Evolutionary conservation across 2,888 invertebrate species (phyloP).

Genomic region (Pilophorus perplexus): DNA sequence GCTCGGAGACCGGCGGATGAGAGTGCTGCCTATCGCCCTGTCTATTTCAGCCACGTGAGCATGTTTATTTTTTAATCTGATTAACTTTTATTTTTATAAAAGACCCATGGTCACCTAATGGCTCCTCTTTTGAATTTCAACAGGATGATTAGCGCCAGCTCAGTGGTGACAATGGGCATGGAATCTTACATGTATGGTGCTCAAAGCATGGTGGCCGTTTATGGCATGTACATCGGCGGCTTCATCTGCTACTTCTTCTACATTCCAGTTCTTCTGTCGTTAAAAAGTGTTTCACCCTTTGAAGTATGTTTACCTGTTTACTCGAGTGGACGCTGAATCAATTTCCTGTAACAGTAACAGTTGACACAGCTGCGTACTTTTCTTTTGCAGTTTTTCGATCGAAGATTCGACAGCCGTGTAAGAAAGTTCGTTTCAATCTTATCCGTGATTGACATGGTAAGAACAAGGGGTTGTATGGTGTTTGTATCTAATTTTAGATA

Average conservation of each 20-base stretch:
- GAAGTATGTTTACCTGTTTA: too few relatives aligned
- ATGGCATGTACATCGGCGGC: neutral
- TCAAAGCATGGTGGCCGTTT: neutral
- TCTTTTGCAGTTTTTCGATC: constrained; percentile 17
- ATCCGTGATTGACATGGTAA: constrained; percentile 2
- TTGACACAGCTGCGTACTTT: neutral
- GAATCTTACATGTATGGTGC: constrained; percentile 5
- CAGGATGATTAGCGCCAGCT: neutral
- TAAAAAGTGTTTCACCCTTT: constrained; percentile 12
- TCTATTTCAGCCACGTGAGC: constrained; percentile 19
- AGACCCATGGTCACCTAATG: neutral
- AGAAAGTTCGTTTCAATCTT: neutral
- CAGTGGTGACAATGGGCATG: neutral
- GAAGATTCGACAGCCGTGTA: constrained; percentile 6
- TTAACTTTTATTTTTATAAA: neutral
- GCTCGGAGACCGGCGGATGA: constrained; percentile 6
- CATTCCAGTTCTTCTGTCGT: neutral
- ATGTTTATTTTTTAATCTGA: neutral
- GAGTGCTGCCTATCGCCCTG: neutral
- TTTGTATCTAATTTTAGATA: too few relatives aligned
- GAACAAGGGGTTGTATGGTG: too few relatives aligned
- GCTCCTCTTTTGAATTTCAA: neutral
- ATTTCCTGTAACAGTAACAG: neutral
- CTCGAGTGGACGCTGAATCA: neutral
- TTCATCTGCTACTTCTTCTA: neutral